These are phyloP conservation scores for Gavia stellata DNA, from an alignment of 2,113 vertebrate genomes.

Conservation along the genomic window DNA sequence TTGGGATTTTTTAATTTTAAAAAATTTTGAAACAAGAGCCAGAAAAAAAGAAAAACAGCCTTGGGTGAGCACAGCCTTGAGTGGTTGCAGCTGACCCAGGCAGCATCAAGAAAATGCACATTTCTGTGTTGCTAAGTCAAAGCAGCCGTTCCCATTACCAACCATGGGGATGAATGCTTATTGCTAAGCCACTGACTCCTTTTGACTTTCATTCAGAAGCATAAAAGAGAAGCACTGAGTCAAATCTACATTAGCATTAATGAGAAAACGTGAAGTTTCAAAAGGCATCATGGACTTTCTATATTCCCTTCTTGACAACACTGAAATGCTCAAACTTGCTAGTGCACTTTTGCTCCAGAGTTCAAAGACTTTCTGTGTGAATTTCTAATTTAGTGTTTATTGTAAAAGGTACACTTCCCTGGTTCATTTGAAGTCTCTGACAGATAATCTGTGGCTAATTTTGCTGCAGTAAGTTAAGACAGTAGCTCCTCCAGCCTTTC, in stretches of 20 bases:
- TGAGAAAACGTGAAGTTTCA: background rate
- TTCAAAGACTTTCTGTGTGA: background rate
- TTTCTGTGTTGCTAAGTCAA: background rate
- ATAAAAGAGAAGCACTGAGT: background rate
- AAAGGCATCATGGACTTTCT: background rate
- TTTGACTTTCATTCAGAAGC: background rate
- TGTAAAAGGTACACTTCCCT: background rate
- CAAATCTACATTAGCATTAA: background rate
- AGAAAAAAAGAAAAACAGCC: background rate
- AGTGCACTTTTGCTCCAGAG: background rate
- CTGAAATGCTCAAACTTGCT: background rate
- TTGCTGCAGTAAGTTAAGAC: background rate
- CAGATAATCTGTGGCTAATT: background rate
- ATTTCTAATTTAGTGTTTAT: background rate
- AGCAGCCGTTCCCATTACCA: background rate
- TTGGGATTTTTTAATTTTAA: background rate
- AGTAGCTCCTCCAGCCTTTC: background rate
- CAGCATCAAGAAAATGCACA: background rate
- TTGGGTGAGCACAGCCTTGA: background rate
- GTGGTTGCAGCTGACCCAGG: background rate
- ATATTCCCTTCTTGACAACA: background rate
- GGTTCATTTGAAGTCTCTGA: background rate
- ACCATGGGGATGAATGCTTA: background rate
- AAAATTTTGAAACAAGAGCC: background rate
- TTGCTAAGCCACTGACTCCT: background rate